phyloP scores from a whole-genome alignment of 2,888 invertebrate species.

The Leptura quadrifasciata region DNA sequence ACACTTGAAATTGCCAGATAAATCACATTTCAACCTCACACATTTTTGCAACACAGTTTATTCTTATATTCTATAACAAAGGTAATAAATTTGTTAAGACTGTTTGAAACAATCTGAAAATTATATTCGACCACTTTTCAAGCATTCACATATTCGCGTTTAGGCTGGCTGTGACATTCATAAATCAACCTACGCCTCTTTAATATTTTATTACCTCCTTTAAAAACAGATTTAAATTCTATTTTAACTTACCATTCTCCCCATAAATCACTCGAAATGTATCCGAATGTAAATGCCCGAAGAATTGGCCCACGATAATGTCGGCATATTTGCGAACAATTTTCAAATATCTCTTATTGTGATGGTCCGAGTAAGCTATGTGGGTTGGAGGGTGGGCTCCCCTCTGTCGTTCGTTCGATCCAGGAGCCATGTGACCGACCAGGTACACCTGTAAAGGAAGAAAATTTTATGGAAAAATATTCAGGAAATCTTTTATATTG shows the following conservation, averaged over 20 bases:
- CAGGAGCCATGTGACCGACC: conserved; percentile 93
- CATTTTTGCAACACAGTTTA: not conserved
- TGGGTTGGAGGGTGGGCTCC: conserved; percentile 78
- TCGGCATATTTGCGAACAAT: conserved; percentile 85
- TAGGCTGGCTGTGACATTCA: conserved; percentile 35
- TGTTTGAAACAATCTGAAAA: conserved; percentile 32
- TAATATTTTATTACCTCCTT: conserved; percentile 41
- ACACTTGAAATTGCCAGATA: not conserved
- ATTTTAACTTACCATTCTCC: conserved; percentile 78
- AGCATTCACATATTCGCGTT: conserved; percentile 29
- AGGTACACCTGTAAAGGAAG: conserved; percentile 85
- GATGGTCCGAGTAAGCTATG: conserved; percentile 81
- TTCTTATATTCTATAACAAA: conserved; percentile 11
- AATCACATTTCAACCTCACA: not conserved
- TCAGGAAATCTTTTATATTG: conserved; percentile 16
- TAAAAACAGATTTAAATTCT: conserved; percentile 41
- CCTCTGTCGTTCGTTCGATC: conserved; percentile 87
- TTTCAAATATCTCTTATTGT: conserved; percentile 86
- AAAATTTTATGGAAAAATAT: conserved; percentile 27
- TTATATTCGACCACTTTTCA: conserved; percentile 35
- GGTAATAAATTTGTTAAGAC: conserved; percentile 19
- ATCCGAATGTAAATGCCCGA: conserved; percentile 94
- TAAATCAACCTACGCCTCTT: conserved; percentile 38
- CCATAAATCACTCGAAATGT: conserved; percentile 91
- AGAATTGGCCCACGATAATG: conserved; percentile 93